Evolutionary conservation across 2,113 vertebrate genomes (phyloP).

Genomic region (Phycodurus eques): DNA sequence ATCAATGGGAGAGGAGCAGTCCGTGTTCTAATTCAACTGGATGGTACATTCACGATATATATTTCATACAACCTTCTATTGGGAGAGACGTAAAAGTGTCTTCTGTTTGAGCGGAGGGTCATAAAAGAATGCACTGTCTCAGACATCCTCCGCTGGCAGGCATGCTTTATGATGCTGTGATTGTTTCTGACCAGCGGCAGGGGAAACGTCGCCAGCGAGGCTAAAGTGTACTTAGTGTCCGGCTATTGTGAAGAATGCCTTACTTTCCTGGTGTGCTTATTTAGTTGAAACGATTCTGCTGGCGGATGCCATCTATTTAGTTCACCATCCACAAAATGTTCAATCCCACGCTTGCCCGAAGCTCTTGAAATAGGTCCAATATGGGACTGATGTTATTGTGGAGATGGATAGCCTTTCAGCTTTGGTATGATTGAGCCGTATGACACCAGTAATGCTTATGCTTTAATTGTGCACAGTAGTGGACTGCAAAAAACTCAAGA

Average conservation of each 20-base stretch:
- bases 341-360: constrained; percentile 45
- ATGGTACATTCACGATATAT: constrained; percentile 40
- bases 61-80: constrained; percentile 17
- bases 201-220: constrained; percentile 20
- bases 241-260: constrained; percentile 42
- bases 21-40: constrained; percentile 54
- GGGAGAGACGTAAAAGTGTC: constrained; percentile 28
- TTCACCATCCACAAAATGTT: constrained; percentile 42
- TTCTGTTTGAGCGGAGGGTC: constrained; percentile 28
- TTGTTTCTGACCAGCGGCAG: constrained; percentile 11
- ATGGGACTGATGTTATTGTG: constrained; percentile 44
- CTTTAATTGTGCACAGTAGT: not conserved
- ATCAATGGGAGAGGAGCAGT: constrained; percentile 60
- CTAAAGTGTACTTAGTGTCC: constrained; percentile 33
- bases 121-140: constrained; percentile 23
- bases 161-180: constrained; percentile 20
- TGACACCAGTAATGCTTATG: not conserved
- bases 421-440: constrained; percentile 8
- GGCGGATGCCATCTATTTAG: constrained; percentile 52
- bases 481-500: not conserved
- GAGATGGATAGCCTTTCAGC: constrained; percentile 30
- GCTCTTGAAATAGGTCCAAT: constrained; percentile 37
- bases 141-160: constrained; percentile 19
- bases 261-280: constrained; percentile 17
- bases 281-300: constrained; percentile 26